phyloP scores from a whole-genome alignment of 2,888 invertebrate genomes.

The Drosophila fulvimacula region DNA sequence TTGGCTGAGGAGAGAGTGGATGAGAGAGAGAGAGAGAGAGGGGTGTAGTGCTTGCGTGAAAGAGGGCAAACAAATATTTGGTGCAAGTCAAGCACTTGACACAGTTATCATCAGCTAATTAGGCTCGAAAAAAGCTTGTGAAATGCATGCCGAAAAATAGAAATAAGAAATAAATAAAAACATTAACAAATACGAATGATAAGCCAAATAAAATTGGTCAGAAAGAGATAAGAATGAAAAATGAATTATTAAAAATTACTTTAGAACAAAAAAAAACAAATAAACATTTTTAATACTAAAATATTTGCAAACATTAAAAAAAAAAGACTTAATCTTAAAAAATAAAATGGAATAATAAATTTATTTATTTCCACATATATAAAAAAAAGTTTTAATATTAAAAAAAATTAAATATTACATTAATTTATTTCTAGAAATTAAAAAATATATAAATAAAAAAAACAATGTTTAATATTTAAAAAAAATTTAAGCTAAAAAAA shows the following conservation, averaged over 20 bases:
- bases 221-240: background rate
- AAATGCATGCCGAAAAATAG: background rate
- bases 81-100: constrained; percentile 51
- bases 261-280: too few relatives aligned
- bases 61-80: constrained; percentile 56
- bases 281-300: too few relatives aligned
- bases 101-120: constrained; percentile 53
- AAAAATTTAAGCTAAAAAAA: too few relatives aligned
- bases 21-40: background rate
- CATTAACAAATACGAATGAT: background rate
- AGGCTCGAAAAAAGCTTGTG: constrained; percentile 31
- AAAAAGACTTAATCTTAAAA: too few relatives aligned
- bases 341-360: too few relatives aligned
- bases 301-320: too few relatives aligned
- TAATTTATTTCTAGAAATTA: too few relatives aligned
- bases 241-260: background rate
- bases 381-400: too few relatives aligned
- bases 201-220: background rate
- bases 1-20: background rate
- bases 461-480: too few relatives aligned
- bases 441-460: too few relatives aligned
- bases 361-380: too few relatives aligned
- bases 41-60: constrained; percentile 2
- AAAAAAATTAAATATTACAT: too few relatives aligned
- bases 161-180: background rate